These are phyloP conservation scores for Caenorhabditis tropicalis DNA, from an alignment of 1,140 invertebrate genomes.

Conservation along the genomic window DNA sequence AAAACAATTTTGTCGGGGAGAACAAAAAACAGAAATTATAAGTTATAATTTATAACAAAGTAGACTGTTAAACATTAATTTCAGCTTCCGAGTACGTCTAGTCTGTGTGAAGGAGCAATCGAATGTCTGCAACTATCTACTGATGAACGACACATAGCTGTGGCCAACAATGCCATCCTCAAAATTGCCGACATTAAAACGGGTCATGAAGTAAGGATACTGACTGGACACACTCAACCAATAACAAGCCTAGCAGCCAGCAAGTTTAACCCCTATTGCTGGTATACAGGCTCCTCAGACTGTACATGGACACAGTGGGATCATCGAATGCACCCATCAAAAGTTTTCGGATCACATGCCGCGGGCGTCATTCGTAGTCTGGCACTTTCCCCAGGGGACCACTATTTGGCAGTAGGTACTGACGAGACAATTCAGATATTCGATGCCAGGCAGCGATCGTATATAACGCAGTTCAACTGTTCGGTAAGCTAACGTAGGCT, in stretches of 20 bases:
- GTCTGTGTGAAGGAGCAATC: background rate
- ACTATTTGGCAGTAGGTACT: background rate
- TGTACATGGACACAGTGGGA: constrained; percentile 25
- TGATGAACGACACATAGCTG: background rate
- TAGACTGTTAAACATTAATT: background rate
- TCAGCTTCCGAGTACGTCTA: background rate
- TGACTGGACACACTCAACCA: background rate
- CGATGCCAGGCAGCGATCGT: background rate
- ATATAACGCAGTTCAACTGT: constrained; percentile 5
- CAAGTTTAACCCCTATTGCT: constrained; percentile 14
- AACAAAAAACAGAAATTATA: no score
- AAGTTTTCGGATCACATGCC: background rate
- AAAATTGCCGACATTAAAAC: constrained; percentile 19
- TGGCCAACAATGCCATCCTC: background rate
- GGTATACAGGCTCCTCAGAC: constrained; percentile 23
- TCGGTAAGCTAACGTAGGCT: no score
- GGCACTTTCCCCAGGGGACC: background rate
- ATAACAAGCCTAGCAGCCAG: background rate
- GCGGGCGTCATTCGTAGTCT: background rate
- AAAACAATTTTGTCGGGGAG: no score
- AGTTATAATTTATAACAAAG: no score
- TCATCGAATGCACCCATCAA: background rate
- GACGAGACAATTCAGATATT: constrained; percentile 24
- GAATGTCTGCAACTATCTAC: background rate
- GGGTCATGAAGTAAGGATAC: background rate